Base-by-base conservation (phyloP, 2,113 vertebrate species). In the Larimichthys crocea region DNA sequence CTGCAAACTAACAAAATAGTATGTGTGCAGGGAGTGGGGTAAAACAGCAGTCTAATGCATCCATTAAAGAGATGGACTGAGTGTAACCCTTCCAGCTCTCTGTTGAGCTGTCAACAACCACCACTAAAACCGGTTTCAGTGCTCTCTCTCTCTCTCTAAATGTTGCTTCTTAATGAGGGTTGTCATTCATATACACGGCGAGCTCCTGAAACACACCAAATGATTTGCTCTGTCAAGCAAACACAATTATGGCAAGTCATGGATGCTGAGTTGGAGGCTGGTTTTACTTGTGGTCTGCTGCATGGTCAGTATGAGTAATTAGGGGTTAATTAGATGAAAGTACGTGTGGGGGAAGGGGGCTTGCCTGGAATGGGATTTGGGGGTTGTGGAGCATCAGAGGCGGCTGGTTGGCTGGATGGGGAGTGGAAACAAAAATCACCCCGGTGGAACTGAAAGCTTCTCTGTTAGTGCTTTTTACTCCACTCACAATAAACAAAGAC, bases 271-370 rank as follows among this genome's bases (percentile, higher is more conserved):
- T 49, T 49, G 62, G 44, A 79, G 59, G 72, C 53, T 42, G 22
- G 52, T 74, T 63, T 52, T 50, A 81, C 82, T 72, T 22, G 61
- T 57, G 78, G 84, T 83, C 89, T 49, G 67, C 79, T 89, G 86
- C 91, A 69, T 89, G 92, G 92, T 86, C 92, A 92, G 85, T 87
- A 73, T 86, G 90, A 91, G 91, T 90, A 91, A 92, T 93, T 93
- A 92, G 85, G 86, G 87, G 90, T 93, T 93, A 92, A 94, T 94
- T 92, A 92, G 90, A 93, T 93, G 91, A 91, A 90, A 93, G 89
- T 92, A 69, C 31, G 40, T 10, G 84, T 83, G 92, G 93, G 92
- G 92, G 92, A 93, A 87, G 93, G 92, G 90, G 55, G 31, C 9
- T 71, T 35, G 52, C 64, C 72, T 74, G 76, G 75, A 82, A 85